These are phyloP conservation scores for Bombus difficillimus DNA, from an alignment of 1,140 invertebrate genomes.

Conservation along the genomic window DNA sequence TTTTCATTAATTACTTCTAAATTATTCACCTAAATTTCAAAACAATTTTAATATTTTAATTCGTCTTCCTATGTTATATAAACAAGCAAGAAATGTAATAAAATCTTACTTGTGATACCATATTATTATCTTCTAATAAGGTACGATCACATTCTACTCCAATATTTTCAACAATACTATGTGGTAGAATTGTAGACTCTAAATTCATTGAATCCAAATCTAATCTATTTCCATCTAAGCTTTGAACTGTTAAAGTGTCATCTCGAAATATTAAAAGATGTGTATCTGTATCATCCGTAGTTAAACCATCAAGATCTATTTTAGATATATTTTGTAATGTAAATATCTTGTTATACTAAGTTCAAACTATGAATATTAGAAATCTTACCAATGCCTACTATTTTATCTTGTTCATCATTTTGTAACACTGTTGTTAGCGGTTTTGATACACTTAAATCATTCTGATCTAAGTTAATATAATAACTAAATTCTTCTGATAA, in stretches of 20 bases:
- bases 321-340: constrained; percentile 33
- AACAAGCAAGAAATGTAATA: background rate
- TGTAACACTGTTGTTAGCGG: constrained; percentile 66
- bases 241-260: constrained; percentile 75
- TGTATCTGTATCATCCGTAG: constrained; percentile 73
- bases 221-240: constrained; percentile 72
- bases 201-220: constrained; percentile 77
- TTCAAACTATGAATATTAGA: background rate
- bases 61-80: background rate
- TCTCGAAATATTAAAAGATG: constrained; percentile 79
- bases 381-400: constrained; percentile 77
- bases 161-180: constrained; percentile 73
- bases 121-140: constrained; percentile 72
- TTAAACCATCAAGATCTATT: constrained; percentile 75
- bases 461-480: constrained; percentile 85
- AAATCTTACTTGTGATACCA: constrained; percentile 73
- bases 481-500: constrained; percentile 87
- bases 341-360: constrained; percentile 17
- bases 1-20: constrained; percentile 76
- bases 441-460: constrained; percentile 69
- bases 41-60: background rate
- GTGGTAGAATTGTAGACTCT: constrained; percentile 73
- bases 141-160: constrained; percentile 71
- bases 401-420: constrained; percentile 74
- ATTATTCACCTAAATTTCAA: constrained; percentile 71